Evolutionary conservation across 2,113 vertebrate genomes (phyloP).

Genomic region (Chamaetylas fuelleborni): DNA sequence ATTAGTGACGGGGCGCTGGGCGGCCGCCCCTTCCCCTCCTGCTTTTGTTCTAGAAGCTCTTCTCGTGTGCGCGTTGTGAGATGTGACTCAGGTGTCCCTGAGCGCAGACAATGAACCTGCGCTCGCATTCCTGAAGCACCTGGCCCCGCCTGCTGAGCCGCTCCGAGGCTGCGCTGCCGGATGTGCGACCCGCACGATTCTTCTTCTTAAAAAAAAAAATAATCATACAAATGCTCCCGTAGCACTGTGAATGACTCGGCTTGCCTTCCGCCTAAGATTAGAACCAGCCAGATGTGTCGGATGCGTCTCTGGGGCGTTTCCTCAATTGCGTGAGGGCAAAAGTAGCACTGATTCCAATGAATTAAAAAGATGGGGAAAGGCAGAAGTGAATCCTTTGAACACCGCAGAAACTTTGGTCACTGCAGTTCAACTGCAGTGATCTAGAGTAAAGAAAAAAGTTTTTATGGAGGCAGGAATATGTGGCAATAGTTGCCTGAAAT

Average conservation of each 20-base stretch:
- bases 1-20: too few relatives aligned
- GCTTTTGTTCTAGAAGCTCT: accelerated
- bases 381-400: too few relatives aligned
- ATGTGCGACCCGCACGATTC: too few relatives aligned
- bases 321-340: accelerated
- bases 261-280: too few relatives aligned
- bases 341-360: accelerated
- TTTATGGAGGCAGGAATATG: background rate
- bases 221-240: too few relatives aligned
- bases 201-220: too few relatives aligned
- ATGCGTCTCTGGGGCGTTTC: background rate
- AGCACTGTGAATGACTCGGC: too few relatives aligned
- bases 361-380: background rate
- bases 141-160: accelerated
- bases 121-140: too few relatives aligned
- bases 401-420: too few relatives aligned
- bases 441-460: background rate
- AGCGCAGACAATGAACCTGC: too few relatives aligned
- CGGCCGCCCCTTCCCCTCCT: accelerated
- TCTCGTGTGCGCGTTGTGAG: accelerated
- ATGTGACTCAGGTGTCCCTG: accelerated
- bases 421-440: background rate
- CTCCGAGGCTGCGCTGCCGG: too few relatives aligned
- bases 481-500: background rate
- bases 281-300: background rate